Base-by-base conservation (phyloP, 2,888 invertebrate species). In the Orthosia cruda region DNA sequence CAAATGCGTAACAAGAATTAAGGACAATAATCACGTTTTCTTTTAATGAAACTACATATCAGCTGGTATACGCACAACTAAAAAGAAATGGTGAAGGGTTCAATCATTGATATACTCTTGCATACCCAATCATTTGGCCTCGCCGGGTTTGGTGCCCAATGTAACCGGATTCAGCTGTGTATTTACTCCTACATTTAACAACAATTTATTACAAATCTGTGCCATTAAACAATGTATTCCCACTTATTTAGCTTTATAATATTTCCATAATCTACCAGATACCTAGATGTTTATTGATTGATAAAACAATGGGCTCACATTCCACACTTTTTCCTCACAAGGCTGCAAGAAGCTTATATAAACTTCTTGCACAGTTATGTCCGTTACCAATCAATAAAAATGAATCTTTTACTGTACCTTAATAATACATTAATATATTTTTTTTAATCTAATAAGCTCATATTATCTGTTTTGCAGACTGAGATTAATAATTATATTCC, bases 171-270 rank as follows among this genome's bases (percentile, higher is more conserved):
- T 26, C 26, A 26, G 26, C 4, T 26, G 26, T 3, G 26, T 26
- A 26, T 4, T 26, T 26, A 66, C 68, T 47, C 23, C 50, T 47
- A 59, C 26, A 66, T 62, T 71, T 65, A 57, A 71, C 58, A 16
- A 69, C 40, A 61, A 71, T 57, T 67, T 49, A 26, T 54, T 50
- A 32, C 63, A 67, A 80, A 40, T 52, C 45, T 64, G 86, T 86
- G 84, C 80, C 84, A 85, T 81, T 71, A 20, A 58, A 73, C 55
- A 77, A 20, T 57, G 13, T 75, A 55, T 64, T 63, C 80, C 81
- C 74, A 84, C 84, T 68, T 77, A 73, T 20, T n/a, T 73, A 86
- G 86, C 80, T 85, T 80, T 80, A 86, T 59, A 59, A 58, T 68
- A 64, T 55, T 68, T 61, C 47, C 64, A 50, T 61, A 73, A 72